These are phyloP conservation scores for Hippocampus guttulatus DNA, from an alignment of 2,113 vertebrate genomes.

Conservation along the genomic window DNA sequence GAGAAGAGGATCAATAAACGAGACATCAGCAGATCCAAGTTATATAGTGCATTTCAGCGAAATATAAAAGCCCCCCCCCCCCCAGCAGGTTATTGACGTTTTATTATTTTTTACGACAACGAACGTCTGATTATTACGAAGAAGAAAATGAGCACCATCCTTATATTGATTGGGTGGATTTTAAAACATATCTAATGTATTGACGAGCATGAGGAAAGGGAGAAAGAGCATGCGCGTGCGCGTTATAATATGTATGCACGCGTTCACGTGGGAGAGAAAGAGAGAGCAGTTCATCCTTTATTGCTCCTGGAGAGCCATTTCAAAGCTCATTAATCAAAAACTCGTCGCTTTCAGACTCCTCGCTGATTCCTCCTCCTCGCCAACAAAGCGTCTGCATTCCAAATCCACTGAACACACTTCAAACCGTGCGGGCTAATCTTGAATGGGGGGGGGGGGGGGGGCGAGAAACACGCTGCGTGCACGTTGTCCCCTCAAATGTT, in stretches of 20 bases:
- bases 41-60: constrained; percentile 59
- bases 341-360: constrained; percentile 78
- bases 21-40: constrained; percentile 58
- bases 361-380: constrained; percentile 78
- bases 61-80: constrained; percentile 34
- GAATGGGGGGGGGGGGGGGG: constrained; percentile 24
- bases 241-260: constrained; percentile 1
- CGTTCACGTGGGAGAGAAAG: not conserved
- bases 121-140: constrained; percentile 43
- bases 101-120: constrained; percentile 33
- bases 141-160: constrained; percentile 37
- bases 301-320: constrained; percentile 84
- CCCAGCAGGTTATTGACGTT: constrained; percentile 46
- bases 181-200: constrained; percentile 8
- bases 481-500: constrained; percentile 19
- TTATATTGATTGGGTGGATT: constrained; percentile 37
- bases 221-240: constrained; percentile 3
- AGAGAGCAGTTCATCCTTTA: constrained; percentile 69
- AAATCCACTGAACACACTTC: constrained; percentile 77
- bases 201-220: not conserved
- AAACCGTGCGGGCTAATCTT: constrained; percentile 70
- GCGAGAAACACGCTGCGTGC: constrained; percentile 12
- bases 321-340: constrained; percentile 92
- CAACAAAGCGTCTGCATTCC: constrained; percentile 81
- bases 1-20: constrained; percentile 54